Evolutionary conservation across 2,113 vertebrate genomes (phyloP).

Genomic region (Nansenia antarctica): DNA sequence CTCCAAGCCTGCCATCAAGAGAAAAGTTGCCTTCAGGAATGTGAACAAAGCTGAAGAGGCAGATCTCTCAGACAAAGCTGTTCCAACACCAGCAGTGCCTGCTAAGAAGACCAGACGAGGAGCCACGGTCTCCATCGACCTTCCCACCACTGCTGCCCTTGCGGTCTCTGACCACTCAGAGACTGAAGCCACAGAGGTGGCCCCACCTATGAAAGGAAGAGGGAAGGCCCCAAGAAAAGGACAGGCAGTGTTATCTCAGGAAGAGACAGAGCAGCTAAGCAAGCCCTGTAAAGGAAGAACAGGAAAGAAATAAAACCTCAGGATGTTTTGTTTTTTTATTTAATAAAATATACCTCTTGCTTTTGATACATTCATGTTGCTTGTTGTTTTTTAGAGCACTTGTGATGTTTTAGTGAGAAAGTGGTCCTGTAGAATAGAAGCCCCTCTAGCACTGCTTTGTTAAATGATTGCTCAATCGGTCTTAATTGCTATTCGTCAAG

Average conservation of each 20-base stretch:
- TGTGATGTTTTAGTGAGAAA: no score
- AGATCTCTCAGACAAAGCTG: slow-evolving; percentile 54
- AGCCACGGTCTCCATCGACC: not conserved
- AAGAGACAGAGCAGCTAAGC: slow-evolving; percentile 37
- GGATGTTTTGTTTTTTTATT: not conserved
- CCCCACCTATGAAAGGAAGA: not conserved
- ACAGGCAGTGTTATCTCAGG: not conserved
- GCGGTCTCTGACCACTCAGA: not conserved
- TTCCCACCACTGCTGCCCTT: not conserved
- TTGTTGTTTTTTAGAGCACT: not conserved
- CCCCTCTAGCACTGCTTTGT: no score
- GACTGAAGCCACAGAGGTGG: not conserved
- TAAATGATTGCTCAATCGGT: no score
- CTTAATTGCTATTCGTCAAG: not conserved
- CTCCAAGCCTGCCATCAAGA: slow-evolving; percentile 15
- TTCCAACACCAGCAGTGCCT: slow-evolving; percentile 26
- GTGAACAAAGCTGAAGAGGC: slow-evolving; percentile 55
- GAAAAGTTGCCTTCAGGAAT: not conserved
- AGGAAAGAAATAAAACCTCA: slow-evolving; percentile 52
- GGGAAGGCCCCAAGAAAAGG: not conserved
- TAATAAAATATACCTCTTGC: no score
- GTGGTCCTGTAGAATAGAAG: no score
- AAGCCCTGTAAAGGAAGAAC: slow-evolving; percentile 59
- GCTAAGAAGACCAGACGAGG: slow-evolving; percentile 51
- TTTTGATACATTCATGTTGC: slow-evolving; percentile 11